Evolutionary conservation across 2,888 invertebrate species (phyloP), one percentile per base, ranked within the genome.

Genomic region (Yponomeuta evonymella): DNA sequence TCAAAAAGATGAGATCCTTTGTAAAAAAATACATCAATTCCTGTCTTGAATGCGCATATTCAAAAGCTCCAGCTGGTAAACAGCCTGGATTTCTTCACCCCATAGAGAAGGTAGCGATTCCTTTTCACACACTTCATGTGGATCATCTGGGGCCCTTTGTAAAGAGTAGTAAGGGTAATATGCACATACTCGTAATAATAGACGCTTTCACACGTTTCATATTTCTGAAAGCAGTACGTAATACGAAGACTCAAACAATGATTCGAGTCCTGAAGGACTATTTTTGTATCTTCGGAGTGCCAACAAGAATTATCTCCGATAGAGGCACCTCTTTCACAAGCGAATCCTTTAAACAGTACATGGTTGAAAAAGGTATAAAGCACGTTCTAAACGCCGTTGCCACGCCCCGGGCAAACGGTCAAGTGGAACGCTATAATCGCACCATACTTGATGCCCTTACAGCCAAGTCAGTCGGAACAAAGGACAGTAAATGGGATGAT

Each of bases 201-300:
- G 30, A 67, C 12, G 36, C 71, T 70, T 74, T 72, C 33, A 72
- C 73, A 3, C 73, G 72, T 58, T 74, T 66, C 36, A 67, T 71
- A 0, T 67, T 43, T 12, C 29, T 72, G 0, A 68, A 23, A 11
- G 70, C 74, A 8, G 72, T 72, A 33, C 62, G 71, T 30, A 72
- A 70, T 33, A 72, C 71, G 1, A 74, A 72, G 63, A 23, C 74
- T 4, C 2, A 15, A 12, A 69, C 67, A 1, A 72, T 62, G 12
- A 66, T 70, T 15, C 62, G 69, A 29, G 67, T 36, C 10, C 3
- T 70, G 2, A 65, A 23, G 12, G 48, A 71, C 2, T 62, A 66
- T 48, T 58, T 70, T 6, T 58, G 71, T 58, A 65, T 66, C 30
- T 71, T 70, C 48, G 66, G 69, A 1, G 33, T 30, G 3, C 69